Evolutionary conservation across 2,113 vertebrate species (phyloP).

Genomic region (Oncorhynchus clarkii): DNA sequence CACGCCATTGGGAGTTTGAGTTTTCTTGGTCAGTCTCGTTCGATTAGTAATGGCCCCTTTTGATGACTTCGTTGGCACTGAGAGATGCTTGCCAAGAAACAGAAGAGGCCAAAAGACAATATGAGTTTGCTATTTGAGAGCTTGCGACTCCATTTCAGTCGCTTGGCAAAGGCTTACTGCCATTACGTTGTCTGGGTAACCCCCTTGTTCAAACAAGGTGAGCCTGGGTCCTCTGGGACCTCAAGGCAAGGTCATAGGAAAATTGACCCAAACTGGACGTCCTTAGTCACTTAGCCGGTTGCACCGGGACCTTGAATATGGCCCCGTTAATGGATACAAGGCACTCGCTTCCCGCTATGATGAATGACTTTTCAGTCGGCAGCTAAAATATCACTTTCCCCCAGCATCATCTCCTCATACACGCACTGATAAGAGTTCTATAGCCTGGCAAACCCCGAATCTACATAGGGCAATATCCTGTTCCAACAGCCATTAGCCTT

Average conservation of each 20-base stretch:
- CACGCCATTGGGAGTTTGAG: neutral
- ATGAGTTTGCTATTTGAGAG: neutral
- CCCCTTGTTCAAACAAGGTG: neutral
- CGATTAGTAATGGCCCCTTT: neutral
- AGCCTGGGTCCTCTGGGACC: neutral
- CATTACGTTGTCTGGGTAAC: neutral
- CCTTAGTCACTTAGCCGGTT: constrained; percentile 62
- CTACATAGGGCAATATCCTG: constrained; percentile 23
- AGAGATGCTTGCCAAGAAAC: neutral
- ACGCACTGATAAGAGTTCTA: constrained; percentile 73
- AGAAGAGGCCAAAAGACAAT: too few species aligned
- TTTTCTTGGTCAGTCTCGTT: neutral
- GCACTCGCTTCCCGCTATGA: constrained; percentile 42
- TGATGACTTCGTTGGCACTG: neutral
- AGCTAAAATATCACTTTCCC: constrained; percentile 67
- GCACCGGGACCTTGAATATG: constrained; percentile 67
- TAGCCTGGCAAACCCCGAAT: constrained; percentile 57
- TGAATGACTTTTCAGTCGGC: constrained; percentile 67
- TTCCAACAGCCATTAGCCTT: constrained; percentile 53
- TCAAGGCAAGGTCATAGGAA: neutral
- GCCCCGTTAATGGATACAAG: constrained; percentile 66
- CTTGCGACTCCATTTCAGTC: too few species aligned
- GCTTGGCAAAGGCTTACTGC: neutral
- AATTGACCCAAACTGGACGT: constrained; percentile 29
- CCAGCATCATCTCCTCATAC: constrained; percentile 42